These are phyloP conservation scores for Rhinolophus sinicus DNA, from an alignment of 2,113 vertebrate species.

Conservation along the genomic window DNA sequence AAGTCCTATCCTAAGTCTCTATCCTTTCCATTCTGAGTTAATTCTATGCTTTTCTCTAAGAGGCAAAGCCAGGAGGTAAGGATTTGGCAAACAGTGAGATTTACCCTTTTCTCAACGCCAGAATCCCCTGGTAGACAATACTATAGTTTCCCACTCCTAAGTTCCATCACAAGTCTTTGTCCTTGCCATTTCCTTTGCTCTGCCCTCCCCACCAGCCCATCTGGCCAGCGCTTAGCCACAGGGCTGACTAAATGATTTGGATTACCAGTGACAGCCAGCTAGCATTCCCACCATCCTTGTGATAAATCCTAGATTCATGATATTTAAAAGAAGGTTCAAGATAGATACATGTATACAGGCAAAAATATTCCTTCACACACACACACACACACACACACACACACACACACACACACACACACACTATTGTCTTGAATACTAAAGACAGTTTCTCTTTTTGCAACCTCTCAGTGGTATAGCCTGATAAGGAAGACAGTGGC, in stretches of 20 bases:
- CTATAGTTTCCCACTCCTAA: not conserved
- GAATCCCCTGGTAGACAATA: not conserved
- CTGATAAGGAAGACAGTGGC: constrained; percentile 75
- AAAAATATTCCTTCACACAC: not conserved
- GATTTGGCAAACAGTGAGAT: not conserved
- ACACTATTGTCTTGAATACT: not conserved
- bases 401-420: not conserved
- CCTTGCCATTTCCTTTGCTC: not conserved
- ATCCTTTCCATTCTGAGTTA: not conserved
- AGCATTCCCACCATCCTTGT: not conserved
- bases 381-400: too few species aligned
- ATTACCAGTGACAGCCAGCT: not conserved
- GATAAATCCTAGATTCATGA: not conserved
- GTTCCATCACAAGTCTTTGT: not conserved
- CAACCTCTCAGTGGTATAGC: not conserved
- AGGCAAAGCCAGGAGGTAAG: not conserved
- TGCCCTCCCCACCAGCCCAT: too few species aligned
- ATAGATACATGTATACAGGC: not conserved
- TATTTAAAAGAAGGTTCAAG: constrained; percentile 8
- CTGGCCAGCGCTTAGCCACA: not conserved
- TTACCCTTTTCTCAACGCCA: not conserved
- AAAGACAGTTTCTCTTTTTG: not conserved
- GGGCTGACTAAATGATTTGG: not conserved
- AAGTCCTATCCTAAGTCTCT: too few species aligned
- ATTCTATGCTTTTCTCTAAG: not conserved